Percentiles rank a stretch among this genome's conserved stretches.
These are phyloP conservation scores for Gadus chalcogrammus DNA, from an alignment of 2,113 vertebrate species.

Conservation along the genomic window DNA sequence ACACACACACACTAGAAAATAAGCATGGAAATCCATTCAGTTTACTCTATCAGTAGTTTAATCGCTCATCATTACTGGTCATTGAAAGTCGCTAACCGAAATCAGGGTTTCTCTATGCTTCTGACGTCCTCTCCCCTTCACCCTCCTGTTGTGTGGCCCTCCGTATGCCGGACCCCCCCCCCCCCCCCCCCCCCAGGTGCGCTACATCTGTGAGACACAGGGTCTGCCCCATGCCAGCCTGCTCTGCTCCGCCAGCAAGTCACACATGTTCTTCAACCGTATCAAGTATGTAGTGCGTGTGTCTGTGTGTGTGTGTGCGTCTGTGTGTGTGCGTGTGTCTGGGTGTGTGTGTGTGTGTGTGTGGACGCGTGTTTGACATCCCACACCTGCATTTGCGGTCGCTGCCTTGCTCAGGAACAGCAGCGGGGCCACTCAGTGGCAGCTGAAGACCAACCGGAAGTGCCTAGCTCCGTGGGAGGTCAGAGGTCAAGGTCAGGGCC, in stretches of 20 bases:
- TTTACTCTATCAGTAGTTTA: no score
- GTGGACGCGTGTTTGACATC: background rate
- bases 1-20: background rate
- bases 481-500: no score
- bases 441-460: constrained; percentile 63
- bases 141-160: no score
- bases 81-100: no score
- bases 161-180: no score
- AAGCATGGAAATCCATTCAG: no score
- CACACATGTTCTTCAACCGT: constrained; percentile 63
- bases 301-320: no score
- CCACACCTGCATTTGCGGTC: background rate
- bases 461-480: constrained; percentile 35
- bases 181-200: constrained; percentile 28
- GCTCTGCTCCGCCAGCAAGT: constrained; percentile 62
- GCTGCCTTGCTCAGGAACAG: constrained; percentile 15
- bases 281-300: background rate
- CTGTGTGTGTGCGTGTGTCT: no score
- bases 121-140: no score
- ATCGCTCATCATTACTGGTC: no score
- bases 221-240: constrained; percentile 65
- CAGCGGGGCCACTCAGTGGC: constrained; percentile 52
- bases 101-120: no score
- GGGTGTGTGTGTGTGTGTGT: background rate
- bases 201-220: constrained; percentile 75